Evolutionary conservation across 2,888 invertebrate genomes (phyloP).

Genomic region (Leptogaster cylindrica): DNA sequence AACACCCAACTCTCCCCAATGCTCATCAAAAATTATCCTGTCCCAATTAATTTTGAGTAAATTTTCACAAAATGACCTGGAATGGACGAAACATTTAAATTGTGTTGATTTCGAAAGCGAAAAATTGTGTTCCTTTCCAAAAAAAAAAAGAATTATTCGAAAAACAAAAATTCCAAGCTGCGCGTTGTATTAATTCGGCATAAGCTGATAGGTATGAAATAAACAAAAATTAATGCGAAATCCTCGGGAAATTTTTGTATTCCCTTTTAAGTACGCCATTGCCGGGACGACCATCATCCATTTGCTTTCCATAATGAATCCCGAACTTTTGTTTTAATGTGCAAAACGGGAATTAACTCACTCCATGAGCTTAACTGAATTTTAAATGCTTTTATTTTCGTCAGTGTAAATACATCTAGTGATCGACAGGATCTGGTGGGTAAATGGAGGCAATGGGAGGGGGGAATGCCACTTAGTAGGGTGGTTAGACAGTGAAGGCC

Average conservation of each 20-base stretch:
- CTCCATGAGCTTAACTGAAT: constrained; percentile 31
- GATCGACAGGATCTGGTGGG: constrained; percentile 18
- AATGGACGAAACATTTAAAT: too few relatives aligned
- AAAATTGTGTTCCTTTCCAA: too few relatives aligned
- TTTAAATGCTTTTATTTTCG: constrained; percentile 37
- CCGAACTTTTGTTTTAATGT: constrained; percentile 34
- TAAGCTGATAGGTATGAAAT: not conserved
- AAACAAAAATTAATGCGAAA: constrained; percentile 23
- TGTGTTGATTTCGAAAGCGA: too few relatives aligned
- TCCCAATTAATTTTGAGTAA: too few relatives aligned
- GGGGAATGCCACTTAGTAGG: constrained; percentile 24
- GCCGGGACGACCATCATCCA: constrained; percentile 7
- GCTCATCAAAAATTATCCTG: too few relatives aligned
- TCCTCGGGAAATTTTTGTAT: constrained; percentile 9
- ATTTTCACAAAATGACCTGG: too few relatives aligned
- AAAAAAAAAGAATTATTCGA: too few relatives aligned
- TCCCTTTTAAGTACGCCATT: constrained; percentile 5
- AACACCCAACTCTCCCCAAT: too few relatives aligned
- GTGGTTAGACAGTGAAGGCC: constrained; percentile 6
- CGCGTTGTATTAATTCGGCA: not conserved
- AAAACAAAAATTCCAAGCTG: too few relatives aligned
- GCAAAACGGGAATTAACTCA: constrained; percentile 33
- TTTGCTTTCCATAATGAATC: constrained; percentile 32
- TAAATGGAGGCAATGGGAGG: not conserved
- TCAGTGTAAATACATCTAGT: constrained; percentile 34